A percentile compares a stretch with the other conserved stretches of the same genome.
Conservation (phyloP, 2,113 vertebrate species). For the Bambusicola thoracicus region DNA sequence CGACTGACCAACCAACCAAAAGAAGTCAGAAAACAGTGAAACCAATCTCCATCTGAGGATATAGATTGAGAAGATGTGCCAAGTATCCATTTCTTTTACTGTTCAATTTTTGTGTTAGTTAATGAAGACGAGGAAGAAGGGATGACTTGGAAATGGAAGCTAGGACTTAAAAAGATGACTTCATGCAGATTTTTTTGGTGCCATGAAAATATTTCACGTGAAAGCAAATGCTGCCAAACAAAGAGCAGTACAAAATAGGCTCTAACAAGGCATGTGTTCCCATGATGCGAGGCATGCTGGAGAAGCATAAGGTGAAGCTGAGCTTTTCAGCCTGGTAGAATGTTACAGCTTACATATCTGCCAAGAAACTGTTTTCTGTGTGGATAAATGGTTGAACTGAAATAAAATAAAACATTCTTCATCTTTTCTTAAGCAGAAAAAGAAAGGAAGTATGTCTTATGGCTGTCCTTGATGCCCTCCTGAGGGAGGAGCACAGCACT, state of each 20-base stretch:
- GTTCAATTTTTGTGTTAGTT: neutral
- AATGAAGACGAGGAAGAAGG: neutral
- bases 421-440: constrained; percentile 29
- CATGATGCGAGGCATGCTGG: neutral
- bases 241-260: neutral
- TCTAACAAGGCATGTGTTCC: constrained; percentile 17
- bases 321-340: constrained; percentile 55
- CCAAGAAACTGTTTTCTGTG: constrained; percentile 60
- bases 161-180: constrained; percentile 49
- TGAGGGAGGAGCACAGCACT: neutral
- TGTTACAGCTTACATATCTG: constrained; percentile 64
- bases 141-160: neutral
- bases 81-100: neutral
- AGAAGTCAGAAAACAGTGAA: neutral
- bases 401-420: constrained; percentile 53
- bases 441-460: neutral
- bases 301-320: constrained; percentile 33
- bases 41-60: neutral
- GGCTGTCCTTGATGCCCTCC: constrained; percentile 24
- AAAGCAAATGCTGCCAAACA: neutral
- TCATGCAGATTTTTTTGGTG: constrained; percentile 1
- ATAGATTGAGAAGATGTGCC: neutral
- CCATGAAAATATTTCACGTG: constrained; percentile 28
- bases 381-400: constrained; percentile 68
- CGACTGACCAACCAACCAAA: neutral